phyloP scores from a whole-genome alignment of 1,140 invertebrate genomes.

The Trichonephila clavata region DNA sequence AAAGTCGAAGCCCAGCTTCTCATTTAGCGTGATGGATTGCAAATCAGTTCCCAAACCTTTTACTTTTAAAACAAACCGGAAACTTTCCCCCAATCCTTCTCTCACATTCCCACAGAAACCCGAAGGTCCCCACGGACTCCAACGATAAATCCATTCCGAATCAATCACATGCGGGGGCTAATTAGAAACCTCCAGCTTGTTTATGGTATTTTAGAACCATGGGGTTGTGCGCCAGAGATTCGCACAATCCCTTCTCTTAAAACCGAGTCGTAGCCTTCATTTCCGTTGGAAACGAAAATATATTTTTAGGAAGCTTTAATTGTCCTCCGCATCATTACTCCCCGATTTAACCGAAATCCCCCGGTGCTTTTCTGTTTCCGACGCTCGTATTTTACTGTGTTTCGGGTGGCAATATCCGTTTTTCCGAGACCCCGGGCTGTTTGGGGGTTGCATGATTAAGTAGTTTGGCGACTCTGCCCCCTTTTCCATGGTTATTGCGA shows the following conservation, averaged over 20 bases:
- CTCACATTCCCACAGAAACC: background rate
- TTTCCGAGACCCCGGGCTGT: slow-evolving; percentile 2
- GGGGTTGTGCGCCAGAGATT: background rate
- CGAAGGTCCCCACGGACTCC: background rate
- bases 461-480: background rate
- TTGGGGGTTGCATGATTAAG: background rate
- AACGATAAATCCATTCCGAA: background rate
- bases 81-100: background rate
- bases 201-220: background rate
- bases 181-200: slow-evolving; percentile 17
- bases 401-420: slow-evolving; percentile 38
- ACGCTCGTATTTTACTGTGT: slow-evolving; percentile 11
- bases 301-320: slow-evolving; percentile 30
- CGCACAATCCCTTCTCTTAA: background rate
- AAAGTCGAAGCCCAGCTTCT: background rate
- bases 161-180: background rate
- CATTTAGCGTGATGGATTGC: background rate
- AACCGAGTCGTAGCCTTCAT: background rate
- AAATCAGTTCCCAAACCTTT: background rate
- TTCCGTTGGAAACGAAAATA: background rate
- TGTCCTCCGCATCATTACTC: slow-evolving; percentile 1
- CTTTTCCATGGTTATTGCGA: background rate
- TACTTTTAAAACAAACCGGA: background rate
- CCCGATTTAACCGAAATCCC: slow-evolving; percentile 12
- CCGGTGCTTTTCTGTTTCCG: background rate